Conservation (phyloP, 2,113 vertebrate genomes). For the Laterallus jamaicensis region DNA sequence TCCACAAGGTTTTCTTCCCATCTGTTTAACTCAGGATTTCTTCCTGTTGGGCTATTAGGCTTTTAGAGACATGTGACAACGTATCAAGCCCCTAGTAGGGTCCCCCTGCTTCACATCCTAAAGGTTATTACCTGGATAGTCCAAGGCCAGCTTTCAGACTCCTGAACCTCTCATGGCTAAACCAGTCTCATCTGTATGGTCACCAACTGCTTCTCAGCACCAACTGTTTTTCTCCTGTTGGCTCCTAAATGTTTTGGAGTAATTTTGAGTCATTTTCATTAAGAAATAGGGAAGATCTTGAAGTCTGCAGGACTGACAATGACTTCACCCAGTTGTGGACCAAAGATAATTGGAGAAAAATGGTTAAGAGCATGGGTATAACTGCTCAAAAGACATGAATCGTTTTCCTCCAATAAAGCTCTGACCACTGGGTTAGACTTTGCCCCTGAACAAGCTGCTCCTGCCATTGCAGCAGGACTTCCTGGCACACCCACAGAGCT, state of each 20-base stretch:
- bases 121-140: not conserved
- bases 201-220: not conserved
- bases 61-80: not conserved
- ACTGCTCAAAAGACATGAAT: not conserved
- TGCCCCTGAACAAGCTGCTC: not conserved
- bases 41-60: not conserved
- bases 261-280: not conserved
- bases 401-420: not conserved
- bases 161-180: not conserved
- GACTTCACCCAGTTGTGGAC: not conserved
- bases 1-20: not conserved
- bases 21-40: not conserved
- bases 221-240: not conserved
- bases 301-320: fast-evolving
- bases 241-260: not conserved
- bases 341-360: not conserved
- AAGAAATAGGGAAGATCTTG: not conserved
- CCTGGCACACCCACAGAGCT: not conserved
- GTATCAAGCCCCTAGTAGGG: not conserved
- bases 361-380: not conserved
- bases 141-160: not conserved
- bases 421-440: not conserved
- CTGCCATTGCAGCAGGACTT: not conserved
- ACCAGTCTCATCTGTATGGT: not conserved
- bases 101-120: not conserved